Conservation (phyloP, 92 coral and sea anemone genomes). For the Pocillopora grandis region DNA sequence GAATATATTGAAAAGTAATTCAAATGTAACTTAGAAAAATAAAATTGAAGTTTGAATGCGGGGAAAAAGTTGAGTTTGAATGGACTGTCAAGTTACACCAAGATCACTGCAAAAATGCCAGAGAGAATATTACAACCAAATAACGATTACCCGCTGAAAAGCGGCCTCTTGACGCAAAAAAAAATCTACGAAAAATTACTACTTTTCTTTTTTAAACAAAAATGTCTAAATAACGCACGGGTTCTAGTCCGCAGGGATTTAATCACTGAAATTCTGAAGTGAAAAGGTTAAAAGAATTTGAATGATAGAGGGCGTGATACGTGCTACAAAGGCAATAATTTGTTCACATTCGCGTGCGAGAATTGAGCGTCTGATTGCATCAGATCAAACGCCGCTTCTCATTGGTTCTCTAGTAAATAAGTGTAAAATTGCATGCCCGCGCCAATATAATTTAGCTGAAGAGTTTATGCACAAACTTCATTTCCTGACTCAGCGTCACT, state of each 20-base stretch:
- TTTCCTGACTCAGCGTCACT: conserved; percentile 28
- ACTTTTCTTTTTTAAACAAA: conserved; percentile 3
- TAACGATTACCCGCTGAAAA: background rate
- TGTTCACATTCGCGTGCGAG: conserved; percentile 55
- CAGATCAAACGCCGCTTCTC: conserved; percentile 20
- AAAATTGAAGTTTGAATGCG: too few species aligned
- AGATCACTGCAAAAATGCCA: too few species aligned
- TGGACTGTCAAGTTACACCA: too few species aligned
- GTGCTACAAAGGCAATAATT: conserved; percentile 29
- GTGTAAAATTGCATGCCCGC: conserved; percentile 24
- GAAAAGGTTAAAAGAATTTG: conserved; percentile 15
- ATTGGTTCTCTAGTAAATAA: conserved; percentile 17
- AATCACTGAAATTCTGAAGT: conserved; percentile 28
- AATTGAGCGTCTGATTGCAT: conserved; percentile 31
- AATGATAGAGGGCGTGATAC: conserved; percentile 10
- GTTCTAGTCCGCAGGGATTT: conserved; percentile 16
- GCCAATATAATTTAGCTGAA: conserved; percentile 28
- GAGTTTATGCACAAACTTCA: conserved; percentile 17
- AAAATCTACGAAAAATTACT: background rate
- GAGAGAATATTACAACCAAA: too few species aligned
- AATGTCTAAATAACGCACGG: conserved; percentile 3
- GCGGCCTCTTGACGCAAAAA: background rate
- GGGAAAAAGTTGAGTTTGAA: too few species aligned
- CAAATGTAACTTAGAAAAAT: too few species aligned
- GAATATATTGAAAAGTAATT: too few species aligned